phyloP scores from a whole-genome alignment of 2,888 invertebrate genomes.

The Parapristionchus giblindavisi region DNA sequence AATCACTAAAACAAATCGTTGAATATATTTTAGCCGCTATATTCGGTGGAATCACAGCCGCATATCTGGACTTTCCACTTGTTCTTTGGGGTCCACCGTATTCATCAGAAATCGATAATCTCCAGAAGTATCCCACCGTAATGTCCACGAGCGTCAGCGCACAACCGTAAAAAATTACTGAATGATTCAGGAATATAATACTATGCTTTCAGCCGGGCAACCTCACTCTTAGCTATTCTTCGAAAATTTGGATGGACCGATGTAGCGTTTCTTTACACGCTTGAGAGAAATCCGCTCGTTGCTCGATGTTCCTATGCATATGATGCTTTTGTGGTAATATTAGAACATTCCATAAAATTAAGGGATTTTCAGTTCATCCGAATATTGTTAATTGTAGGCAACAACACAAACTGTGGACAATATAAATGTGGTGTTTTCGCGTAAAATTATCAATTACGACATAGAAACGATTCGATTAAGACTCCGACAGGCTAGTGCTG shows the following conservation, averaged over 20 bases:
- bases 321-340: conserved; percentile 1
- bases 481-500: neutral
- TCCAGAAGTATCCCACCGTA: conserved; percentile 48
- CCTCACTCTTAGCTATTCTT: neutral
- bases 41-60: conserved; percentile 42
- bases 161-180: conserved; percentile 44
- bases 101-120: conserved; percentile 44
- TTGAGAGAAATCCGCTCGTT: conserved; percentile 12
- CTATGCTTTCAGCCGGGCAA: conserved; percentile 1
- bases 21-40: conserved; percentile 25
- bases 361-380: too few species aligned
- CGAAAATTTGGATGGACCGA: conserved; percentile 22
- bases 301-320: conserved; percentile 2
- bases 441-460: too few species aligned
- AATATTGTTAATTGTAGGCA: too few species aligned
- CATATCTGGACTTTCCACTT: conserved; percentile 47
- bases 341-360: too few species aligned
- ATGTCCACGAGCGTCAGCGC: conserved; percentile 48
- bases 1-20: too few species aligned
- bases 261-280: neutral
- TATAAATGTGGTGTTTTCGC: too few species aligned
- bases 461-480: neutral
- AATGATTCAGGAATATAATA: neutral
- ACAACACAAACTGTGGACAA: too few species aligned
- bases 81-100: conserved; percentile 56